Evolutionary conservation across 2,797 vertebrate genomes (phyloP), one percentile per base, ranked within the genome.

Genomic region (Silurus aristotelis): DNA sequence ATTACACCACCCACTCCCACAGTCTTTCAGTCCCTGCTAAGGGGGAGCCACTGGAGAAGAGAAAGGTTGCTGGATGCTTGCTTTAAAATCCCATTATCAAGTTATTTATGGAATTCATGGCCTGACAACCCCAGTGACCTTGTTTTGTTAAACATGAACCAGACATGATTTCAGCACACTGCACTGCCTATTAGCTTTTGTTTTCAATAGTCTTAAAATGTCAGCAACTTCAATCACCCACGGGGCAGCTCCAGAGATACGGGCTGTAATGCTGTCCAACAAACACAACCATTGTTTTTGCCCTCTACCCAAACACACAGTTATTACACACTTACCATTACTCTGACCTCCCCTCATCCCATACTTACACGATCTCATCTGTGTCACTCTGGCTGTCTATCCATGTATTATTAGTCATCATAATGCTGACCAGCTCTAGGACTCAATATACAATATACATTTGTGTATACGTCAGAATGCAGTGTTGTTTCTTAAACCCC

Each of bases 101-200:
- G 96, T 98, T 98, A 99, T 99, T 99, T 98, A 98, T 98, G 97
- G 97, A 97, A 97, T 98, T 97, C 96, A 93, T 95, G 95, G 95
- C 97, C 96, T 94, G 92, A 68, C 96, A 97, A 98, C 97, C 96
- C 95, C 92, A 83, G 87, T 96, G 95, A 96, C 97, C 97, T 98
- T 97, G 97, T 99, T 98, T 97, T 98, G 97, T 99, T 99, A 98
- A 99, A 99, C 97, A 99, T 96, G 97, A 98, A 97, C 95, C 94
- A 97, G 97, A 98, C 97, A 97, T 96, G 95, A 96, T 97, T 97
- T 96, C 95, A 92, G 95, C 96, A 95, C 95, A 95, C 91, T 93
- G 93, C 94, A 85, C 89, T 93, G 95, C 95, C 95, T 95, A 97
- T 95, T 95, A 95, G 97, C 96, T 96, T 97, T 97, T 96, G 97